Percentiles rank a stretch among this genome's conserved stretches.
Evolutionary conservation across 2,113 vertebrate genomes (phyloP).

Genomic region (Tachysurus fulvidraco): DNA sequence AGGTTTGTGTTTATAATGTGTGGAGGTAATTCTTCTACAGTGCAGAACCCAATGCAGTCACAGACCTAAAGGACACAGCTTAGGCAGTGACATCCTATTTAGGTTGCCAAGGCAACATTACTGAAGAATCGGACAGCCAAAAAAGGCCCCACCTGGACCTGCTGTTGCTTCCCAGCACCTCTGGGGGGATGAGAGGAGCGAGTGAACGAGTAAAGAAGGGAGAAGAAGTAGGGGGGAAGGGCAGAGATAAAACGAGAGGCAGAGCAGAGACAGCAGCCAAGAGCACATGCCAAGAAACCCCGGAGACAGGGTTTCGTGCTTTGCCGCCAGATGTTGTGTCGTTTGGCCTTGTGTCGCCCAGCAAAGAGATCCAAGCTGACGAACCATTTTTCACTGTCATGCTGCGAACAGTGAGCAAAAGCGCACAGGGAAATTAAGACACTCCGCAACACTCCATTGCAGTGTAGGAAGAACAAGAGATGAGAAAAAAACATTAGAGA

Average conservation of each 20-base stretch:
- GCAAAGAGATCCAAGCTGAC: conserved; percentile 58
- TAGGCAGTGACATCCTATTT: conserved; percentile 35
- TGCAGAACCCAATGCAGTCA: neutral
- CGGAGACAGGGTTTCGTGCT: conserved; percentile 43
- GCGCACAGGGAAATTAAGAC: conserved; percentile 56
- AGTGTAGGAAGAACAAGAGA: conserved; percentile 38
- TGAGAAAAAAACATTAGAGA: conserved; percentile 22
- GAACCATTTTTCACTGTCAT: conserved; percentile 66
- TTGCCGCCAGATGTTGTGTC: conserved; percentile 61
- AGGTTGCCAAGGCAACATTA: conserved; percentile 25
- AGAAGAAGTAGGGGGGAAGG: conserved; percentile 20
- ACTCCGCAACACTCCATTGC: conserved; percentile 44
- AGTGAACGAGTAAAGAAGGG: conserved; percentile 8
- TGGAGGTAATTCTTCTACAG: neutral
- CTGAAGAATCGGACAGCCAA: conserved; percentile 26
- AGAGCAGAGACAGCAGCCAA: conserved; percentile 48
- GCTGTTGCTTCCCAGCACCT: conserved; percentile 40
- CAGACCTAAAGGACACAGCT: neutral
- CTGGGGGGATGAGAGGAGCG: conserved; percentile 35
- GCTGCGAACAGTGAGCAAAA: conserved; percentile 51
- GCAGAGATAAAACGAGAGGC: conserved; percentile 45
- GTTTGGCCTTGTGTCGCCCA: conserved; percentile 53
- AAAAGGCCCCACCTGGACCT: conserved; percentile 43
- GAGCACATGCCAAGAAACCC: conserved; percentile 58
- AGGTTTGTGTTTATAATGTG: neutral